These are phyloP conservation scores for Myrmecobius fasciatus DNA, from an alignment of 2,113 vertebrate species.

Conservation along the genomic window DNA sequence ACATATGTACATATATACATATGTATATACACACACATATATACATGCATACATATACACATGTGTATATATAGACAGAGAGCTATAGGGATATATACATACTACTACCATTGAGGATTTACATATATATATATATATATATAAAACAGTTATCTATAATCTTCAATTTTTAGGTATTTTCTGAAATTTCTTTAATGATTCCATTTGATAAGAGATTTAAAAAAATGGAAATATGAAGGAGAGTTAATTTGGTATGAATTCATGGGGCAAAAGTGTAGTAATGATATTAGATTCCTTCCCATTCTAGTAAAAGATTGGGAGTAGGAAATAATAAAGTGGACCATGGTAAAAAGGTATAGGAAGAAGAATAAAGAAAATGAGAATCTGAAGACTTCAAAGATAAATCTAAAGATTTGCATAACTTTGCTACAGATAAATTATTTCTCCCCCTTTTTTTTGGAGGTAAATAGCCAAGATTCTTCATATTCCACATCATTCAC, in stretches of 20 bases:
- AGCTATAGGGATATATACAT: too few relatives aligned
- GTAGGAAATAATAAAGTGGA: neutral
- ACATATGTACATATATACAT: neutral
- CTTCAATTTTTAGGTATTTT: neutral
- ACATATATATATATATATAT: too few relatives aligned
- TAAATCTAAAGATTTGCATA: neutral
- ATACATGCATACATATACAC: too few relatives aligned
- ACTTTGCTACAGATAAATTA: neutral
- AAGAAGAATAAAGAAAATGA: neutral
- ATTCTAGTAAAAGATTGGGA: neutral
- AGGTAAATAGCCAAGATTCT: neutral
- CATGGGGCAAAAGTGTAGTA: neutral
- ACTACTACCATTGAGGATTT: too few relatives aligned
- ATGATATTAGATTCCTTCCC: neutral
- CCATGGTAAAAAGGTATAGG: neutral
- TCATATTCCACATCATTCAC: neutral
- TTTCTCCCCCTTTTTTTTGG: neutral
- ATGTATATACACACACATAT: too few relatives aligned
- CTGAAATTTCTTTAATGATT: neutral
- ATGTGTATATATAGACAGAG: neutral
- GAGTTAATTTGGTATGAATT: neutral
- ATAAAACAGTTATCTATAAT: neutral
- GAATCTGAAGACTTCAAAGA: neutral
- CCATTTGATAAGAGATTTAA: neutral
- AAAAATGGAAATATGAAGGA: neutral